Evolutionary conservation across 2,888 invertebrate genomes (phyloP), one percentile per base, ranked within the genome.

Genomic region (Cryptocephalus moraei): DNA sequence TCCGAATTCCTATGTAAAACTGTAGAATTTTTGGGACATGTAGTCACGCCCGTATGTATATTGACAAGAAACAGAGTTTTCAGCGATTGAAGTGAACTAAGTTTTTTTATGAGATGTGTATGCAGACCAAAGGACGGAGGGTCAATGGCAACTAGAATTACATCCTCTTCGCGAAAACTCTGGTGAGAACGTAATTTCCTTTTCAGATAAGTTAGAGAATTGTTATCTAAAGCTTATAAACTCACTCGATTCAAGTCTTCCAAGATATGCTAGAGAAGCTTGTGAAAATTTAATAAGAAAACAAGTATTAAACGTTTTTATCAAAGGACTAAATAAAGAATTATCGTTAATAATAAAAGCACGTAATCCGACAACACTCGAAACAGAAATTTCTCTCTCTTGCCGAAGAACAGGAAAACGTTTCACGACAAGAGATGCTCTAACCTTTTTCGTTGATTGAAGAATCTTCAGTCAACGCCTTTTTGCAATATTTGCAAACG

Each of bases 101-200:
- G 32, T 32, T 42, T 31, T 32, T 44, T 45, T 52, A 32, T 43
- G 50, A 36, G 47, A 49, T 33, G 45, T 41, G 12, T 52, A 54
- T 41, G 52, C 55, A 41, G 61, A 62, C 44, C 56, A 57, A 54
- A 34, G 60, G 22, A 55, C 60, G 2, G 49, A 53, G 10, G 54
- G 54, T n/a, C 61, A 62, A 50, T 60, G 59, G 57, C 60, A 61
- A 51, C 42, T 60, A 13, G 57, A 62, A 50, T 41, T 62, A 43
- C 57, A 57, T 48, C 58, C 58, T 14, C 59, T 56, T 45, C 56
- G 50, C 48, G 58, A 61, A 57, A 48, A 44, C 12, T 38, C 38
- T 8, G 52, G 50, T 8, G 58, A 61, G 57, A 52, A 49, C 33
- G 57, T 62, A n/a, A 39, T 61, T 13, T 50, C 50, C 10, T 62